A percentile compares a stretch with the other conserved stretches of the same genome.
Conservation (phyloP, 2,797 vertebrate genomes). For the Xenentodon cancila region DNA sequence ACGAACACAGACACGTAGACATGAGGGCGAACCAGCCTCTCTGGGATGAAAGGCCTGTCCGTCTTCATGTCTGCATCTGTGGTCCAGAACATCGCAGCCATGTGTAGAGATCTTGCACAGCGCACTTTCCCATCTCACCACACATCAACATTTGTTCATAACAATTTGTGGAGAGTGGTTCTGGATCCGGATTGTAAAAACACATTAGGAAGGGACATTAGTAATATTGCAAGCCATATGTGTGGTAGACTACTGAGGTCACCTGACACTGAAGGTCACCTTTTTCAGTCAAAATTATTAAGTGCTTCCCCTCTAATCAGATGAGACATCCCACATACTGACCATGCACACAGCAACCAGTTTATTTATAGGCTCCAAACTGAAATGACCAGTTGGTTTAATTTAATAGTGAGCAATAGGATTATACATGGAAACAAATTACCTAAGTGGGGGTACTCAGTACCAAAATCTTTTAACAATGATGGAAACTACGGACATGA, state of each 20-base stretch:
- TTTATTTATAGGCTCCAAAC: constrained; percentile 85
- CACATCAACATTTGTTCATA: constrained; percentile 72
- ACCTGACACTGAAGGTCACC: constrained; percentile 82
- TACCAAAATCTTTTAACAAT: constrained; percentile 86
- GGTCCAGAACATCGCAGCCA: constrained; percentile 27
- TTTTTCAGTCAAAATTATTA: constrained; percentile 84
- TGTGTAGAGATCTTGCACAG: constrained; percentile 35
- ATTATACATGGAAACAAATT: constrained; percentile 88
- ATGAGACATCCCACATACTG: constrained; percentile 80
- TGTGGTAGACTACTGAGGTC: constrained; percentile 76
- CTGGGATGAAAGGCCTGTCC: constrained; percentile 49
- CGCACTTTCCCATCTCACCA: constrained; percentile 39
- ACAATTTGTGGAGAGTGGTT: constrained; percentile 74
- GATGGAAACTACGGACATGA: constrained; percentile 86
- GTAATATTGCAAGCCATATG: constrained; percentile 80
- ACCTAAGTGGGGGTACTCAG: constrained; percentile 85
- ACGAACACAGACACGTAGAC: background rate
- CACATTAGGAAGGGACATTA: constrained; percentile 79
- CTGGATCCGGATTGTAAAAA: constrained; percentile 67
- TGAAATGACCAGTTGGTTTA: constrained; percentile 87
- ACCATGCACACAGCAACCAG: constrained; percentile 79
- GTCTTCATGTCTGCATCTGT: constrained; percentile 14
- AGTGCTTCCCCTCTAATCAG: constrained; percentile 84
- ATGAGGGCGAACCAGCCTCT: constrained; percentile 34
- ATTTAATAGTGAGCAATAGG: constrained; percentile 87